phyloP scores from a whole-genome alignment of 2,113 vertebrate species.

The Elanoides forficatus region DNA sequence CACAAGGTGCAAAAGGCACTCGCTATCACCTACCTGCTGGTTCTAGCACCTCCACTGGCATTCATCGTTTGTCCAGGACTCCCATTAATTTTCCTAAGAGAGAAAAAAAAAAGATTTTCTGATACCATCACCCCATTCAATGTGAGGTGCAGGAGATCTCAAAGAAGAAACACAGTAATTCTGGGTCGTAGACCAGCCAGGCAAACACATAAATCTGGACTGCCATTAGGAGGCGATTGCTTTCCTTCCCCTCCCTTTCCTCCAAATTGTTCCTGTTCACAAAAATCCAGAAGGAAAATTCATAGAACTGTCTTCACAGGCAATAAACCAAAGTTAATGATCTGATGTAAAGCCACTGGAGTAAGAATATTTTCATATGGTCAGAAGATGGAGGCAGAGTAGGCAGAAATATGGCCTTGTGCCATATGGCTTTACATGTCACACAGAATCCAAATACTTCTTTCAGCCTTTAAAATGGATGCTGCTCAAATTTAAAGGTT shows the following conservation, averaged over 20 bases:
- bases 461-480: not conserved
- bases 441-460: not conserved
- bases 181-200: not conserved
- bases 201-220: not conserved
- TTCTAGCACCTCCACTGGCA: not conserved
- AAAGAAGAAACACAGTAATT: not conserved
- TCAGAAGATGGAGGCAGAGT: not conserved
- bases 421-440: not conserved
- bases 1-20: not conserved
- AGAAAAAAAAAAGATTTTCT: not conserved
- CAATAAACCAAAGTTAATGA: conserved; percentile 43
- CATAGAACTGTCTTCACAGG: not conserved
- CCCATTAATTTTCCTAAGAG: not conserved
- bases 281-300: conserved; percentile 4
- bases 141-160: not conserved
- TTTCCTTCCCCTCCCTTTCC: not conserved
- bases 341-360: conserved; percentile 21
- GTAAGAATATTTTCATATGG: conserved; percentile 40
- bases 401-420: conserved; percentile 10
- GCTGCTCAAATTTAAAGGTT: not conserved
- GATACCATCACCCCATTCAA: not conserved
- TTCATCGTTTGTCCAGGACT: not conserved
- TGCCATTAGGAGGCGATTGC: not conserved
- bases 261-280: not conserved
- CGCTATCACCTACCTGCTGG: not conserved